Evolutionary conservation across 2,797 vertebrate genomes (phyloP).

Genomic region (Craterocephalus amniculus): DNA sequence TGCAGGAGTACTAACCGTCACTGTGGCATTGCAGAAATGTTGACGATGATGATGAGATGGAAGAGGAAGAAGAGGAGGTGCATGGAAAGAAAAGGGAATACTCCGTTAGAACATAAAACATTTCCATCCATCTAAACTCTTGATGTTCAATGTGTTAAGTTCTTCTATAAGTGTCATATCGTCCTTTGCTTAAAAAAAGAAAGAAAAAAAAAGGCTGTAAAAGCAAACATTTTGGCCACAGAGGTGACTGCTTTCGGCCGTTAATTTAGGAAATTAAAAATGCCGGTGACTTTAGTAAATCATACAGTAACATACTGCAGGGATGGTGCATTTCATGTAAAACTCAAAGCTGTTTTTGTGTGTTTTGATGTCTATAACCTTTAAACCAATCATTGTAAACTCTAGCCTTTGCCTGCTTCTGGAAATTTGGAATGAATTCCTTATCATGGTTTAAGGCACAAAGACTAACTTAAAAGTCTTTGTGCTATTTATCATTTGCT

Average conservation of each 20-base stretch:
- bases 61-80: conserved; percentile 38
- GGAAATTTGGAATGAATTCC: not conserved
- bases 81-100: conserved; percentile 67
- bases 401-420: not conserved
- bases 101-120: conserved; percentile 70
- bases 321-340: not conserved
- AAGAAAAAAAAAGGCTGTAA: not conserved
- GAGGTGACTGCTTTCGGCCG: not conserved
- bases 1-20: conserved; percentile 83
- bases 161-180: not conserved
- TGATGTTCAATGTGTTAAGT: not conserved
- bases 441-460: not conserved
- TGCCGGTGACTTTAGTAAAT: not conserved
- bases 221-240: not conserved
- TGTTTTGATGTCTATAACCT: not conserved
- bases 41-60: conserved; percentile 42
- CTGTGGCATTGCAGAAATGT: conserved; percentile 72
- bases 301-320: not conserved
- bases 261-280: not conserved
- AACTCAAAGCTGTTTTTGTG: not conserved
- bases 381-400: not conserved
- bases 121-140: conserved; percentile 27
- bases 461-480: not conserved
- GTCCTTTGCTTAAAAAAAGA: conserved; percentile 3
- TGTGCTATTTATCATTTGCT: not conserved